phyloP scores from a whole-genome alignment of 1,140 invertebrate genomes.

The Nebria ingens region DNA sequence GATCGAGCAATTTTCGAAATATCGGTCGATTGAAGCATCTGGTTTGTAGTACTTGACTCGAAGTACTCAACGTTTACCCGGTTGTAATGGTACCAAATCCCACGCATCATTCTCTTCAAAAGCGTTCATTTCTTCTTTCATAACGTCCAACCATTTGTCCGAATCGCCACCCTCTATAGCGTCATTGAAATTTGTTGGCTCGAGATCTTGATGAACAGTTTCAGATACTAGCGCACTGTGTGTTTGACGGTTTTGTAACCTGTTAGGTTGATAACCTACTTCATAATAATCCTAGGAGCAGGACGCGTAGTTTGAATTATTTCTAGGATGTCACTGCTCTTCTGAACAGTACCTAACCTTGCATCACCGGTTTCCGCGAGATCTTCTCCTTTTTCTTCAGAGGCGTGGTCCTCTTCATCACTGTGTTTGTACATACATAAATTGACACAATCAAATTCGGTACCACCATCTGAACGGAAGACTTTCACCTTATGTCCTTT shows the following conservation, averaged over 20 bases:
- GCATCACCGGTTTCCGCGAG: neutral
- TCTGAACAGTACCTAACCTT: neutral
- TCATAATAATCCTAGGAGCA: neutral
- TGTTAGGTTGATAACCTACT: neutral
- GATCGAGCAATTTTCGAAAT: neutral
- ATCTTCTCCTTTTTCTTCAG: neutral
- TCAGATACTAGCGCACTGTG: neutral
- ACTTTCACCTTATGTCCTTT: conserved; percentile 18
- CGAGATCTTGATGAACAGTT: no score
- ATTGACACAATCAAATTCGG: conserved; percentile 19
- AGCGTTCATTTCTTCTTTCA: no score
- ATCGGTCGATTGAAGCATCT: no score
- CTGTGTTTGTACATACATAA: neutral
- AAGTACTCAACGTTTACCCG: no score
- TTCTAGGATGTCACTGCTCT: neutral
- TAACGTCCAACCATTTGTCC: no score
- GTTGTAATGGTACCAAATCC: no score
- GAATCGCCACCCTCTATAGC: no score
- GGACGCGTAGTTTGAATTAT: neutral
- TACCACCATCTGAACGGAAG: conserved; percentile 18
- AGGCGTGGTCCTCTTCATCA: neutral
- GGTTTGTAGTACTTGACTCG: no score
- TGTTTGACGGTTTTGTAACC: no score
- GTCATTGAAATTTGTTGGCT: no score
- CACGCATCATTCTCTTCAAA: no score